A percentile compares a stretch with the other conserved stretches of the same genome.
phyloP scores from a whole-genome alignment of 1,140 invertebrate genomes.

The Drosophila obscura region DNA sequence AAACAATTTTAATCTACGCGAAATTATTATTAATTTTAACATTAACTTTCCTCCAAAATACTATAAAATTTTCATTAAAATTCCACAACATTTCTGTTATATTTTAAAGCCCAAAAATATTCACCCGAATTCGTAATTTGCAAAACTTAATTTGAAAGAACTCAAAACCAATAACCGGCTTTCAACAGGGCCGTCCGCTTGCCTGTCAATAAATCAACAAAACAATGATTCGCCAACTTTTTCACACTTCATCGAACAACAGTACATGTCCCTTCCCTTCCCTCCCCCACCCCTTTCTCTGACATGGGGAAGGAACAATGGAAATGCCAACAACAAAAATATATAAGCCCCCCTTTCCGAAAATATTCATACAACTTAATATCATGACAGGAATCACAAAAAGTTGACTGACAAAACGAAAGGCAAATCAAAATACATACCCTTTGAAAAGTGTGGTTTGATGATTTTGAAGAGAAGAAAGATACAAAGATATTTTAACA shows the following conservation, averaged over 20 bases:
- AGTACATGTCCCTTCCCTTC: no score
- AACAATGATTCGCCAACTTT: conserved; percentile 30
- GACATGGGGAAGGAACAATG: conserved; percentile 17
- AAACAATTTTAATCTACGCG: neutral
- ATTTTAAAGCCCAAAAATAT: neutral
- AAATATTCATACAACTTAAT: conserved; percentile 28
- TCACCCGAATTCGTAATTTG: conserved; percentile 4
- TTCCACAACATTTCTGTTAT: neutral
- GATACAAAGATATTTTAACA: no score
- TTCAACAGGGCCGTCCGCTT: conserved; percentile 9
- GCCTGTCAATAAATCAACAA: conserved; percentile 50
- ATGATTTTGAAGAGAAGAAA: no score
- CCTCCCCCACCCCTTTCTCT: no score
- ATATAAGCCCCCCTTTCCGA: conserved; percentile 10
- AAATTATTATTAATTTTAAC: neutral
- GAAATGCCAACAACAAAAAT: conserved; percentile 30
- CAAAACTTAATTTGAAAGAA: conserved; percentile 28
- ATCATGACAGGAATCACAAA: conserved; percentile 34
- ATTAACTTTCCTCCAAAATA: neutral
- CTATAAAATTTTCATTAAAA: neutral
- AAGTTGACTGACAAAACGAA: conserved; percentile 23
- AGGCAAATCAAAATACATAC: conserved; percentile 23
- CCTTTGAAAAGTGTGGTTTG: neutral
- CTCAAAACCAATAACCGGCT: conserved; percentile 38
- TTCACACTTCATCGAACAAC: conserved; percentile 28